Base-by-base conservation (phyloP, 1,140 invertebrate genomes). In the Drosophila grimshawi region DNA sequence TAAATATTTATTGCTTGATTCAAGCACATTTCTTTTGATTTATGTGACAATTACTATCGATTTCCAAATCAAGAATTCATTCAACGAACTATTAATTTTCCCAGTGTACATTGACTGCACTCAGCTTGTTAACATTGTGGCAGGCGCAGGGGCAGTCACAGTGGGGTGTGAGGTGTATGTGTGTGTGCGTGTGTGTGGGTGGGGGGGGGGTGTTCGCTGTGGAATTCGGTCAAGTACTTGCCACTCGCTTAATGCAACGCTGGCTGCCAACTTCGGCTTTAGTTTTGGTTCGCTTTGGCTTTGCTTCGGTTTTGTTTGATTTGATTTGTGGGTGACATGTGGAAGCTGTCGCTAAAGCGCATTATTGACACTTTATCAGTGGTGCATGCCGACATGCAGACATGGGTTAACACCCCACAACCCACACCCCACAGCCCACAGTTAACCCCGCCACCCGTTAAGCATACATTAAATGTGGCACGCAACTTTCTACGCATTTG, bases 141-240 rank as follows among this genome's bases (percentile, higher is more conserved):
- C 33, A n/a, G 39, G 39, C 10, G 39, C 39, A 43, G 4, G 5
- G 33, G 7, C 37, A 39, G 8, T 8, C 7, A 19, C 19, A 39
- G 37, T 39, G 37, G 37, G 3, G 10, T 8, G 7, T 39, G 7
- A 39, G 37, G 7, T 19, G 32, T 49, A 3, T 56, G 29, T 52
- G 19, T 2, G 10, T 5, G 7, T 19, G 32, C 43, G 5, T 56
- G 29, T 52, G 19, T 2, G 10, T 5, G 2, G 6, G 3, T 5
- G 29, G n/a, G 2, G 6, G 0, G 19, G 7, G 56, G 30, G 56
- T 8, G 11, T n/a, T 53, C 49, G 39, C 39, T 43, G 32, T 70
- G 85, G 83, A 88, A 88, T 88, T 88, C 83, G 83, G 83, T 88
- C 83, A 88, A 88, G 85, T 89, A 88, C 85, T 88, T 72, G 69